A percentile compares a stretch with the other conserved stretches of the same genome.
Conservation (phyloP, 2,113 vertebrate species). For the Astatotilapia flaviijosephi region DNA sequence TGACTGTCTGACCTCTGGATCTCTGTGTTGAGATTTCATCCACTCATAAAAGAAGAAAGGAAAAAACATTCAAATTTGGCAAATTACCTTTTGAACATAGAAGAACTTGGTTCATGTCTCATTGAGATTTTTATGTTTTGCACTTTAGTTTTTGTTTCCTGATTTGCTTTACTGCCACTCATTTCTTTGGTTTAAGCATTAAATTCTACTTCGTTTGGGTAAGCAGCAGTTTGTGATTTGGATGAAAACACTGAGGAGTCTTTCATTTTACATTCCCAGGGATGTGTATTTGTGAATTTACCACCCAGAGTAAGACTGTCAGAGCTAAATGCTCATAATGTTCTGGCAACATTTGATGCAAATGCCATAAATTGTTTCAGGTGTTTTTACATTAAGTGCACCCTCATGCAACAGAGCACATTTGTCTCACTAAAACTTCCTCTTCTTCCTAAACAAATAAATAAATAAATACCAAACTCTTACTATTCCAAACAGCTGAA, state of each 20-base stretch:
- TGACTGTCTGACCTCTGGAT: neutral
- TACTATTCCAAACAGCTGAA: neutral
- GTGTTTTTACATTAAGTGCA: neutral
- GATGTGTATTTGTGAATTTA: neutral
- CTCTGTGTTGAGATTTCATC: neutral
- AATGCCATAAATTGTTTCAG: neutral
- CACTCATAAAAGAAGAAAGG: neutral
- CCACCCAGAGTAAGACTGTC: neutral
- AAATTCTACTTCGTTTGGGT: neutral
- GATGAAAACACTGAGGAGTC: neutral
- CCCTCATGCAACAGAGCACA: neutral
- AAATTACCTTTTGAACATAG: neutral
- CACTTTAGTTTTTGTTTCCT: neutral
- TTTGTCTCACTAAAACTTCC: neutral
- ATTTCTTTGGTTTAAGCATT: neutral
- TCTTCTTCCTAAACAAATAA: neutral
- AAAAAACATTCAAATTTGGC: neutral
- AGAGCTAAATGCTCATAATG: neutral
- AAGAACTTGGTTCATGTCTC: neutral
- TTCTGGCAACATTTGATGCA: neutral
- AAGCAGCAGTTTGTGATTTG: neutral
- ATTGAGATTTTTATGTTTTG: neutral
- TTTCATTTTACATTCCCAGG: neutral
- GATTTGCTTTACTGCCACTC: neutral
- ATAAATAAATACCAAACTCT: neutral